Evolutionary conservation across 2,113 vertebrate genomes (phyloP).

Genomic region (Zootoca vivipara): DNA sequence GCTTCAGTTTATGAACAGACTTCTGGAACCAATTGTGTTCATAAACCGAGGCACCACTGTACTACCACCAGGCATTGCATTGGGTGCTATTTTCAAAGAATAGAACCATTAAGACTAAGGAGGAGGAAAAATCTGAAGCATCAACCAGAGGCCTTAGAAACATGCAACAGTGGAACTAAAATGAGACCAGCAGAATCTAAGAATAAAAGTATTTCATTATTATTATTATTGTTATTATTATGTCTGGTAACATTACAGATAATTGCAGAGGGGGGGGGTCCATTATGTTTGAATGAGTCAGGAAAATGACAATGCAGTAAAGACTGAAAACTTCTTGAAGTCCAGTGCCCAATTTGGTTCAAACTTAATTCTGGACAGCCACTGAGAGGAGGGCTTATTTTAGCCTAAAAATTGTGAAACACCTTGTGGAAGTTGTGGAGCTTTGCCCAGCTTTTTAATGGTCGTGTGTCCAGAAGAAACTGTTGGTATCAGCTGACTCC

Average conservation of each 20-base stretch:
- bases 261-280: background rate
- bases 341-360: background rate
- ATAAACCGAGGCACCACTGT: no score
- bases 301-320: background rate
- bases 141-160: conserved; percentile 2
- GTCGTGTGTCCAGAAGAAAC: background rate
- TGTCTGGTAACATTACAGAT: background rate
- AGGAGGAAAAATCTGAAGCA: conserved; percentile 41
- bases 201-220: background rate
- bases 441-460: background rate
- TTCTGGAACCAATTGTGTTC: no score
- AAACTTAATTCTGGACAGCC: background rate
- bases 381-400: background rate
- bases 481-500: background rate
- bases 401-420: background rate
- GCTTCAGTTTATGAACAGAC: no score
- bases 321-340: background rate
- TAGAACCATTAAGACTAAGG: conserved; percentile 31
- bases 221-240: background rate
- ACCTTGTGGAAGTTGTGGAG: background rate
- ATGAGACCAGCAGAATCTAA: background rate
- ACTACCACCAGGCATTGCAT: conserved; percentile 40
- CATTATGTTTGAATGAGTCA: background rate
- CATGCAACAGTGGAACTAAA: background rate
- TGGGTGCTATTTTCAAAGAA: background rate